Conservation (phyloP, 2,797 vertebrate species). For the Protosalanx chinensis region DNA sequence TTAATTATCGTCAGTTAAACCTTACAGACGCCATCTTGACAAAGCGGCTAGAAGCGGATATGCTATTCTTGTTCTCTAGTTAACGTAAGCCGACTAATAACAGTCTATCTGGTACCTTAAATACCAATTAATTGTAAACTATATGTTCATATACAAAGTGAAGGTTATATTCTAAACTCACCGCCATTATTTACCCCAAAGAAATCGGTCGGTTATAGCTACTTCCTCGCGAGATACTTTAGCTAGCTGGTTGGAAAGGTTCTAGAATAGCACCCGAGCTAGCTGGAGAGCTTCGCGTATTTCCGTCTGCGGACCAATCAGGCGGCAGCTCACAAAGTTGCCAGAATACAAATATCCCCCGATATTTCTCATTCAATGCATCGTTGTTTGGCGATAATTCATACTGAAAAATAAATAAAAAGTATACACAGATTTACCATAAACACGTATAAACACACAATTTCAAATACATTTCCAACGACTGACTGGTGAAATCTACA, state of each 20-base stretch:
- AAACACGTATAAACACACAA: not conserved
- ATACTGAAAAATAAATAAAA: no score
- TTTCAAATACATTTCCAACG: not conserved
- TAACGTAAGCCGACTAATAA: slow-evolving; percentile 4
- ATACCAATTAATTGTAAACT: not conserved
- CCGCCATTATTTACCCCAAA: slow-evolving; percentile 1
- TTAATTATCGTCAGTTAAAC: not conserved
- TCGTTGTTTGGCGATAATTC: not conserved
- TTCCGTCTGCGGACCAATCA: not conserved
- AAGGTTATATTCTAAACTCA: not conserved
- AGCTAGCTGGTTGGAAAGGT: not conserved
- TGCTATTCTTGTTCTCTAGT: no score
- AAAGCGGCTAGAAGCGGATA: slow-evolving; percentile 10
- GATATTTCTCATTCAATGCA: not conserved
- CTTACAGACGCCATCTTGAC: slow-evolving; percentile 62
- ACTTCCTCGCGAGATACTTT: not conserved
- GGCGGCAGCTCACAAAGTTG: not conserved
- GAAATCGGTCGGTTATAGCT: not conserved
- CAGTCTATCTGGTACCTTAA: no score
- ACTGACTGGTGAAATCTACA: not conserved
- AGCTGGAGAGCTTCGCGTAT: not conserved
- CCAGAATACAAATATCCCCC: not conserved
- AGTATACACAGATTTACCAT: not conserved
- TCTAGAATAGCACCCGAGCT: not conserved
- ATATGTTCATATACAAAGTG: not conserved